These are phyloP conservation scores for Gonatopus flavifemur DNA, from an alignment of 1,140 invertebrate genomes.

Conservation along the genomic window DNA sequence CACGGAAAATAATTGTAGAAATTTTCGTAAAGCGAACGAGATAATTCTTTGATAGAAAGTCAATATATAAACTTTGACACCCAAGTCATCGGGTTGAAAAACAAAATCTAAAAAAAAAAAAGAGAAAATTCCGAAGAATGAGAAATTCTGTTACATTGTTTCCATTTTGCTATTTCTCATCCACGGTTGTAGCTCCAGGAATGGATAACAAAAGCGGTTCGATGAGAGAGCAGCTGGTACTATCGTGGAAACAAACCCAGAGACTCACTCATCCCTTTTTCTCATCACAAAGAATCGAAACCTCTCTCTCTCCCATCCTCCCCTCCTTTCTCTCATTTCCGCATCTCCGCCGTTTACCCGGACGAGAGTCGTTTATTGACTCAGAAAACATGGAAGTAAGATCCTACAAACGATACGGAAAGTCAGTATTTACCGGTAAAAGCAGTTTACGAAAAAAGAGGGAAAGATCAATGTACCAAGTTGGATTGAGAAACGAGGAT, in stretches of 20 bases:
- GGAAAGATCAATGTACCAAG: too few relatives aligned
- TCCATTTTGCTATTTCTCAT: background rate
- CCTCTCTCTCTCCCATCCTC: background rate
- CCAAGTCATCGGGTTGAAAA: too few relatives aligned
- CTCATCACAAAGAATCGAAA: too few relatives aligned
- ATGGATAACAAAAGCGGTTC: background rate
- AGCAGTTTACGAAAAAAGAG: background rate
- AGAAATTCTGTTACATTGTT: conserved; percentile 3
- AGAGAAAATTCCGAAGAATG: conserved; percentile 1
- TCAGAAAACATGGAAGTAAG: conserved; percentile 9
- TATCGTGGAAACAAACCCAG: conserved; percentile 1
- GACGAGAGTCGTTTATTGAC: conserved; percentile 11
- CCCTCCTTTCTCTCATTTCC: conserved; percentile 6
- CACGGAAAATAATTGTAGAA: too few relatives aligned
- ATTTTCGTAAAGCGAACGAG: too few relatives aligned
- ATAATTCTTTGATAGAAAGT: too few relatives aligned
- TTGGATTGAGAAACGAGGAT: too few relatives aligned
- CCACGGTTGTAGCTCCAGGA: too few relatives aligned
- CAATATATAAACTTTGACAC: too few relatives aligned
- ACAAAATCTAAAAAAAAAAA: too few relatives aligned
- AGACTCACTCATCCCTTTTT: background rate
- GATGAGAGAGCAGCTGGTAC: background rate
- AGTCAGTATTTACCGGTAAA: background rate
- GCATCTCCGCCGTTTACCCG: conserved; percentile 4
- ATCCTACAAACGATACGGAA: conserved; percentile 7